These are phyloP conservation scores for Acanthosepion lycidas DNA, from an alignment of 2,888 invertebrate species.

Conservation along the genomic window DNA sequence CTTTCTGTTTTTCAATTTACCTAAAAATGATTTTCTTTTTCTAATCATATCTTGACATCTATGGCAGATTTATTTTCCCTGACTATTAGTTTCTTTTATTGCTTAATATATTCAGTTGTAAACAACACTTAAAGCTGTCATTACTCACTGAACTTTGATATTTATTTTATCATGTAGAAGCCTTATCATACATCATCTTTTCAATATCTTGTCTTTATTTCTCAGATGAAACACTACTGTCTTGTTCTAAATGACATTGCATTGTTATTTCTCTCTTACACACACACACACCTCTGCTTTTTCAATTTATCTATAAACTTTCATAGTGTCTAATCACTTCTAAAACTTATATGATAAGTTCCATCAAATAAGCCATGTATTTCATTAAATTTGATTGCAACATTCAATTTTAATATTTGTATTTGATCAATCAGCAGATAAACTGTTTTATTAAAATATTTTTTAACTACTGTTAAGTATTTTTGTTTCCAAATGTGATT, in stretches of 20 bases:
- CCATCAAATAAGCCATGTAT: not conserved
- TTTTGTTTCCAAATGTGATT: not conserved
- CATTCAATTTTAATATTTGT: not conserved
- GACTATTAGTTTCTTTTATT: not conserved
- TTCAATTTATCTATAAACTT: no score
- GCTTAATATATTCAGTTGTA: not conserved
- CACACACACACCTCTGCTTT: not conserved
- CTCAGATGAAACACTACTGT: not conserved
- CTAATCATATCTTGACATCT: no score
- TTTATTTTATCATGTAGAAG: not conserved
- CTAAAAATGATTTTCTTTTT: no score
- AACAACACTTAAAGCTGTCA: not conserved
- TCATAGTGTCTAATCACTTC: not conserved
- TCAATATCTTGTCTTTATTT: not conserved
- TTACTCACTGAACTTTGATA: not conserved
- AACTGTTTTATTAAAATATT: not conserved
- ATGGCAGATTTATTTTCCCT: not conserved
- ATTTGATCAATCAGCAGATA: not conserved
- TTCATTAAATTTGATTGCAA: not conserved
- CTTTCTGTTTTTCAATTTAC: not conserved
- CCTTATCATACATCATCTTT: not conserved
- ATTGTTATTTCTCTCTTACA: not conserved
- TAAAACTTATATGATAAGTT: not conserved
- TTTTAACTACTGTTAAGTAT: not conserved
- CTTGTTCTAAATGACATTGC: not conserved